Percentiles rank a stretch among this genome's conserved stretches.
phyloP scores from a whole-genome alignment of 1,140 invertebrate genomes.

The Tenebrio molitor region DNA sequence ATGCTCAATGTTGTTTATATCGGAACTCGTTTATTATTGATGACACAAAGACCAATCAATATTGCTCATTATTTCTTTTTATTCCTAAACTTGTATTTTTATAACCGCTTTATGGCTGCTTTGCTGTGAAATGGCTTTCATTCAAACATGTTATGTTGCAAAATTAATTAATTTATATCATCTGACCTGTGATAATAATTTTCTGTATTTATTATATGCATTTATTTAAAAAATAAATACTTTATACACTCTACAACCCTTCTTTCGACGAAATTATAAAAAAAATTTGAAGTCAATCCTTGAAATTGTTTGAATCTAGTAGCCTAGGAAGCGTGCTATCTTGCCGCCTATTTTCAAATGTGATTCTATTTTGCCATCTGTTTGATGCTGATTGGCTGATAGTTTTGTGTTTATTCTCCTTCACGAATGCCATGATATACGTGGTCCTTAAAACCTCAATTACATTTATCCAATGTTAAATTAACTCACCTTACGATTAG shows the following conservation, averaged over 20 bases:
- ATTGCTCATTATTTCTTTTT: neutral
- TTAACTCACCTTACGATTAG: neutral
- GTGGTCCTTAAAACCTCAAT: conserved; percentile 8
- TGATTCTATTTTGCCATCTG: conserved; percentile 24
- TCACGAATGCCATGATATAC: conserved; percentile 9
- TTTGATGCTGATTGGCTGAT: conserved; percentile 36
- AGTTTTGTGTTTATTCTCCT: conserved; percentile 34
- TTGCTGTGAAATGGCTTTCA: neutral
- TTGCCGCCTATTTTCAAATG: conserved; percentile 29
- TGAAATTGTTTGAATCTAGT: too few species aligned
- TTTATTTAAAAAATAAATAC: too few species aligned
- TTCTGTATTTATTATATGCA: too few species aligned
- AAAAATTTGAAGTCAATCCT: too few species aligned
- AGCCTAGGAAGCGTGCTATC: too few species aligned
- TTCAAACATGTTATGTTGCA: too few species aligned
- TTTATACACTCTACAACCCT: too few species aligned
- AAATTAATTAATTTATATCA: too few species aligned
- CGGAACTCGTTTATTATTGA: neutral
- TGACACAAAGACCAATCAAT: conserved; percentile 7
- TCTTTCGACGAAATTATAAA: too few species aligned
- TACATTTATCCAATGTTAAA: neutral
- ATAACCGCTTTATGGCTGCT: neutral
- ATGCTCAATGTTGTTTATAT: conserved; percentile 1
- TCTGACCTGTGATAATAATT: too few species aligned
- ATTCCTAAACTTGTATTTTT: neutral